A percentile compares a stretch with the other conserved stretches of the same genome.
phyloP scores from a whole-genome alignment of 2,797 vertebrate species.

The Fistularia tabacaria region DNA sequence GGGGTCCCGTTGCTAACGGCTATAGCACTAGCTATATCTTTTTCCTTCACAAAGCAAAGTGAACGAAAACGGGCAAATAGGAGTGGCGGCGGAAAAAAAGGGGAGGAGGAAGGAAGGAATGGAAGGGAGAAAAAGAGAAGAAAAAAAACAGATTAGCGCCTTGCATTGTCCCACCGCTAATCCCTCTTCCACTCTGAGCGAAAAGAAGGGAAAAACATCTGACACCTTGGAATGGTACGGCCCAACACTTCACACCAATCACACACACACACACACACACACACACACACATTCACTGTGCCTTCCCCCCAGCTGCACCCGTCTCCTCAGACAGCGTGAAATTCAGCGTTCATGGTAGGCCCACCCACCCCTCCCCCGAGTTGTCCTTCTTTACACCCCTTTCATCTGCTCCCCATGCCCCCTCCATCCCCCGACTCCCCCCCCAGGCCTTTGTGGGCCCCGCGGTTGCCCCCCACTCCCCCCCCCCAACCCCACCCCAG shows the following conservation, averaged over 20 bases:
- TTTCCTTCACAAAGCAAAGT: slow-evolving; percentile 34
- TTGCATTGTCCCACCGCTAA: slow-evolving; percentile 53
- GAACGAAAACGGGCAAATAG: slow-evolving; percentile 12
- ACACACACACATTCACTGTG: slow-evolving; percentile 37
- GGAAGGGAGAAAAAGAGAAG: slow-evolving; percentile 41
- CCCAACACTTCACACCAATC: slow-evolving; percentile 39
- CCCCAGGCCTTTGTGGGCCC: slow-evolving; percentile 52
- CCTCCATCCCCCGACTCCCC: slow-evolving; percentile 35
- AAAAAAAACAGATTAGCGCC: slow-evolving; percentile 45
- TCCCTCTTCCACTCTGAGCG: slow-evolving; percentile 45
- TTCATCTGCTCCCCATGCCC: slow-evolving; percentile 51
- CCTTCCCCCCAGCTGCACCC: slow-evolving; percentile 29
- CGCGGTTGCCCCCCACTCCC: slow-evolving; percentile 4
- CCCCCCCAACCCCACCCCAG: too few relatives aligned
- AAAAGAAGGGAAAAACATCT: slow-evolving; percentile 47
- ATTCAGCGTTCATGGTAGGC: slow-evolving; percentile 41
- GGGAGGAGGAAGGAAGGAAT: slow-evolving; percentile 18
- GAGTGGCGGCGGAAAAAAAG: slow-evolving; percentile 20
- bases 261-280: slow-evolving; percentile 41
- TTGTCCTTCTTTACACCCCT: slow-evolving; percentile 39
- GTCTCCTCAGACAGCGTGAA: slow-evolving; percentile 59
- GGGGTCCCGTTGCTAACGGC: too few relatives aligned
- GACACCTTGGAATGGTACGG: slow-evolving; percentile 58
- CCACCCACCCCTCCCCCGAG: slow-evolving; percentile 25
- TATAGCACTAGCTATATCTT: slow-evolving; percentile 3